These are phyloP conservation scores for Eurytoma adleriae DNA, from an alignment of 2,888 invertebrate genomes.

Conservation along the genomic window DNA sequence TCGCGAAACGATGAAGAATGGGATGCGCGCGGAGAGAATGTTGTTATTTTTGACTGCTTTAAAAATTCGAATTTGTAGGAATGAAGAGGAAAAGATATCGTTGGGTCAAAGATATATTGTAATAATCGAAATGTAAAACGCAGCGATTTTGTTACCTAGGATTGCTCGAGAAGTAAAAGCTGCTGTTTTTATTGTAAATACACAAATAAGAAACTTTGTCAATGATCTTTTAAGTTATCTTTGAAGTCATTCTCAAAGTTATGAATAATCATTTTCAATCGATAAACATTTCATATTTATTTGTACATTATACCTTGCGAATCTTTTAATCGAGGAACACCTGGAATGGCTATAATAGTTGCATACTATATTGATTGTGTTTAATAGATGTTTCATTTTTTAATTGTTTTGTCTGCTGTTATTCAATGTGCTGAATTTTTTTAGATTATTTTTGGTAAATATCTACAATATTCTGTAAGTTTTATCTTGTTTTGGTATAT, in stretches of 20 bases:
- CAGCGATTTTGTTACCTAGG: constrained; percentile 19
- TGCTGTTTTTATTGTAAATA: constrained; percentile 57
- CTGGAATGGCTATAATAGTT: constrained; percentile 27
- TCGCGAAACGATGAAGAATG: constrained; percentile 36
- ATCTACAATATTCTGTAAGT: constrained; percentile 8
- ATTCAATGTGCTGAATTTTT: constrained; percentile 14
- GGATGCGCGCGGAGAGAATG: constrained; percentile 39
- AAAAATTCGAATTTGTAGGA: constrained; percentile 51
- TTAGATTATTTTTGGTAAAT: constrained; percentile 23
- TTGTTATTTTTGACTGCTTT: constrained; percentile 50
- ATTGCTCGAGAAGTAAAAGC: constrained; percentile 7
- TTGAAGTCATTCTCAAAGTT: constrained; percentile 44
- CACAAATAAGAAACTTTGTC: constrained; percentile 51
- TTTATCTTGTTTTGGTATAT: constrained; percentile 12
- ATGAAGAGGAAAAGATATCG: constrained; percentile 36
- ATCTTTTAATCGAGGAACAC: constrained; percentile 36
- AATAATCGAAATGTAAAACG: constrained; percentile 48
- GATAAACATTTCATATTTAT: constrained; percentile 52
- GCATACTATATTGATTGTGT: constrained; percentile 18
- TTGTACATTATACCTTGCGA: constrained; percentile 49
- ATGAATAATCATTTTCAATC: constrained; percentile 52
- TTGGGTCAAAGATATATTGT: constrained; percentile 48
- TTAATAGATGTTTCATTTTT: constrained; percentile 26
- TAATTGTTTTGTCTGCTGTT: constrained; percentile 16
- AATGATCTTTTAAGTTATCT: constrained; percentile 47